These are phyloP conservation scores for Capra hircus DNA, from an alignment of 2,113 vertebrate genomes.

Conservation along the genomic window DNA sequence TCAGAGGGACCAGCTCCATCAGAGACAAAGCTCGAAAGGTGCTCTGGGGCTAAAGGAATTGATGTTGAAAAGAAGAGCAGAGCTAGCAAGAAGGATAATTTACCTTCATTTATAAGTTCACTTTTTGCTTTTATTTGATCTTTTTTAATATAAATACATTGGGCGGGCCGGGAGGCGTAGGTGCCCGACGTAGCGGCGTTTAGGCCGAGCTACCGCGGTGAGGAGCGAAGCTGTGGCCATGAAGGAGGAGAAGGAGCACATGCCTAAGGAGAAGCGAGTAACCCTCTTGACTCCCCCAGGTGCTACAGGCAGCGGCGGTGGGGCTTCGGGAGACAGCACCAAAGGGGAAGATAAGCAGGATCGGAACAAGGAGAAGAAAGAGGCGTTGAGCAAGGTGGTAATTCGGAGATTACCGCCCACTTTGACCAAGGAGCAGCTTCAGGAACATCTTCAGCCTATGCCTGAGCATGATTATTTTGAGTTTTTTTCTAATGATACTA, in stretches of 20 bases:
- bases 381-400: conserved; percentile 96
- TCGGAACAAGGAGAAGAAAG: conserved; percentile 93
- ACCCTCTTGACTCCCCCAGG: conserved; percentile 57
- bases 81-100: not conserved
- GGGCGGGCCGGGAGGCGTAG: not conserved
- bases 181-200: not conserved
- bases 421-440: conserved; percentile 95
- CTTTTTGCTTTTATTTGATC: not conserved
- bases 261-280: conserved; percentile 88
- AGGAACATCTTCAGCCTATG: conserved; percentile 95
- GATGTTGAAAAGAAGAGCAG: not conserved
- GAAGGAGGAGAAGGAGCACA: conserved; percentile 97
- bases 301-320: not conserved
- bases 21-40: not conserved
- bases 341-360: conserved; percentile 88
- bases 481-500: conserved; percentile 98
- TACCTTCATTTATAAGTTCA: not conserved
- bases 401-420: conserved; percentile 95
- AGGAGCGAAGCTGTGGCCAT: conserved; percentile 68
- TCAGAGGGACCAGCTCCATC: not conserved
- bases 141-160: not conserved
- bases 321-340: conserved; percentile 66
- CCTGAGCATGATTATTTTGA: conserved; percentile 97
- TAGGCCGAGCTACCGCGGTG: not conserved
- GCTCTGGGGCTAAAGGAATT: not conserved